A percentile compares a stretch with the other conserved stretches of the same genome.
Conservation (phyloP, 2,888 invertebrate genomes). For the Drosophila multiciliata region DNA sequence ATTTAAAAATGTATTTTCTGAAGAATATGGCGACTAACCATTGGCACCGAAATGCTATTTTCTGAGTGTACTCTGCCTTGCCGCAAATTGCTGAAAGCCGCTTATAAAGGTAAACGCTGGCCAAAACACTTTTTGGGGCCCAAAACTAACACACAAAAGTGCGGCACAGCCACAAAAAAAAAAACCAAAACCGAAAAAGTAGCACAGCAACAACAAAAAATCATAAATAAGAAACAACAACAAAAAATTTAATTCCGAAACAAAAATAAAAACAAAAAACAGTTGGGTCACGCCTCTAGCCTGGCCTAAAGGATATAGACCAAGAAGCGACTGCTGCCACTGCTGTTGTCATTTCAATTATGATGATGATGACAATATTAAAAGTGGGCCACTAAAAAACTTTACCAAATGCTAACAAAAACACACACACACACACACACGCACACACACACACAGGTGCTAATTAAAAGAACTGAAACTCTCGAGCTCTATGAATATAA, state of each 20-base stretch:
- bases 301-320: slow-evolving; percentile 38
- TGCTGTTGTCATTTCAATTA: slow-evolving; percentile 68
- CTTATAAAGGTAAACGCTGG: slow-evolving; percentile 78
- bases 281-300: slow-evolving; percentile 60
- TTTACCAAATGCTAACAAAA: slow-evolving; percentile 26
- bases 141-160: slow-evolving; percentile 74
- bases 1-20: not conserved
- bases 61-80: slow-evolving; percentile 3
- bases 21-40: not conserved
- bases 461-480: slow-evolving; percentile 72
- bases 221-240: slow-evolving; percentile 48
- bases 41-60: not conserved
- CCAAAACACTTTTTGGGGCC: slow-evolving; percentile 66
- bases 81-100: slow-evolving; percentile 77
- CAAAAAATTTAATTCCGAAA: slow-evolving; percentile 2
- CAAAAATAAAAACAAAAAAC: slow-evolving; percentile 8
- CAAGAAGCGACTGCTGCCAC: slow-evolving; percentile 30
- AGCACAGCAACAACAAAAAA: slow-evolving; percentile 52
- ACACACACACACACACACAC: slow-evolving; percentile 9
- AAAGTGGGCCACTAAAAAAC: slow-evolving; percentile 26
- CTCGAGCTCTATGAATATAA: slow-evolving; percentile 23
- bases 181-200: slow-evolving; percentile 60
- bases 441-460: slow-evolving; percentile 27
- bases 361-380: slow-evolving; percentile 75
- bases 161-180: slow-evolving; percentile 38